Conservation (phyloP, 2,888 invertebrate species). For the Tachystola acroxantha region DNA sequence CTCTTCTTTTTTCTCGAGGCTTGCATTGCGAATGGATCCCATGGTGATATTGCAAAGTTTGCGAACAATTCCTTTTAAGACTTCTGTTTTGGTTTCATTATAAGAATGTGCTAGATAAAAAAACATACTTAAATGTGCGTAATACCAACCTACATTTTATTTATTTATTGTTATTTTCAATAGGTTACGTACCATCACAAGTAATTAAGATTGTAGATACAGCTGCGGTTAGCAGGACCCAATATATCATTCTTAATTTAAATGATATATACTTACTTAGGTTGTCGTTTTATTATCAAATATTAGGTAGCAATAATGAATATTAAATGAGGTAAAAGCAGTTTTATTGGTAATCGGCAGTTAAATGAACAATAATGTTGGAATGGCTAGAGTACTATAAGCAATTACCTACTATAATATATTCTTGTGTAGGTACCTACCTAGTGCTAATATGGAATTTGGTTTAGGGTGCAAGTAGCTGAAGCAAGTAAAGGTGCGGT, state of each 20-base stretch:
- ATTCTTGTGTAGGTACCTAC: neutral
- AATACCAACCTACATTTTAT: too few species aligned
- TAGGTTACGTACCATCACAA: constrained; percentile 1
- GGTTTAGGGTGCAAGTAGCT: too few species aligned
- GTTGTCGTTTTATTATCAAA: neutral
- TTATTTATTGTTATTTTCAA: too few species aligned
- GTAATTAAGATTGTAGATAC: neutral
- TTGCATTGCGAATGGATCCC: constrained; percentile 6
- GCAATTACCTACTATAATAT: constrained; percentile 5
- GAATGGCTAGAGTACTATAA: neutral
- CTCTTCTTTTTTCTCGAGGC: constrained; percentile 7
- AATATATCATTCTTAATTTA: constrained; percentile 1
- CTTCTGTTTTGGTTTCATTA: constrained; percentile 14
- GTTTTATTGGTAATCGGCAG: neutral
- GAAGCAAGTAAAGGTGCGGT: too few species aligned
- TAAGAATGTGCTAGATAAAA: neutral
- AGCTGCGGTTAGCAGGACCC: neutral
- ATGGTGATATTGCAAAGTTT: constrained; percentile 34
- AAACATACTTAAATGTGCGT: neutral
- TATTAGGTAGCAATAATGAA: neutral
- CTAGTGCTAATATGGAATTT: too few species aligned
- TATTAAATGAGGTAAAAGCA: neutral
- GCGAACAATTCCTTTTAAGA: constrained; percentile 28
- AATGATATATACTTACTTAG: too few species aligned
- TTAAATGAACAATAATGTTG: neutral